phyloP scores from a whole-genome alignment of 1,140 invertebrate species.

The Euwallacea similis region DNA sequence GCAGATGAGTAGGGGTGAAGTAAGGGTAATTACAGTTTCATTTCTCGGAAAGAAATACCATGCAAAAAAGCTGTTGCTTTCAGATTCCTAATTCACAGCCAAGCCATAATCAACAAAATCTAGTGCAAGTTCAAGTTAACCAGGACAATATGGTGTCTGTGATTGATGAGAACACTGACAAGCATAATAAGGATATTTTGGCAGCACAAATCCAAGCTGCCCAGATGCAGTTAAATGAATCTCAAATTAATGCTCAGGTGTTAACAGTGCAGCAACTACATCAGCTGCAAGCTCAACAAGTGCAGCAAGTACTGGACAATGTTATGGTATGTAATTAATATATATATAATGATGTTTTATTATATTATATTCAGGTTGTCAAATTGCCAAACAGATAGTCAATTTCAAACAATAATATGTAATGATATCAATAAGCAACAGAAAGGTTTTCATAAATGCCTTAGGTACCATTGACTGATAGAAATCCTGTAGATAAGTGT shows the following conservation, averaged over 20 bases:
- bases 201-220: conserved; percentile 47
- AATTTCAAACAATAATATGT: too few species aligned
- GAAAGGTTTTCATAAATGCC: too few species aligned
- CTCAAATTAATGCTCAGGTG: conserved; percentile 49
- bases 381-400: not conserved
- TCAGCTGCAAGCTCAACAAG: conserved; percentile 53
- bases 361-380: not conserved
- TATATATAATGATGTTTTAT: not conserved
- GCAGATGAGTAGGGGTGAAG: conserved; percentile 37
- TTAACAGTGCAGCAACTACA: conserved; percentile 52
- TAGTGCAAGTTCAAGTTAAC: conserved; percentile 53
- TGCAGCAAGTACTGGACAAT: conserved; percentile 52
- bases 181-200: conserved; percentile 49
- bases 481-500: not conserved
- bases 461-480: too few species aligned
- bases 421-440: too few species aligned
- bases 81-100: conserved; percentile 36
- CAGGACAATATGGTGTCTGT: conserved; percentile 54
- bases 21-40: conserved; percentile 31
- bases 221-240: conserved; percentile 51
- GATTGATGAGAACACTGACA: conserved; percentile 52
- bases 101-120: conserved; percentile 46
- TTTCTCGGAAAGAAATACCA: not conserved
- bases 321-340: conserved; percentile 42
- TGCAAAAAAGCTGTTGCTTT: not conserved